Evolutionary conservation across 2,888 invertebrate genomes (phyloP), one percentile per base, ranked within the genome.

Genomic region (Ditula angustiorana): DNA sequence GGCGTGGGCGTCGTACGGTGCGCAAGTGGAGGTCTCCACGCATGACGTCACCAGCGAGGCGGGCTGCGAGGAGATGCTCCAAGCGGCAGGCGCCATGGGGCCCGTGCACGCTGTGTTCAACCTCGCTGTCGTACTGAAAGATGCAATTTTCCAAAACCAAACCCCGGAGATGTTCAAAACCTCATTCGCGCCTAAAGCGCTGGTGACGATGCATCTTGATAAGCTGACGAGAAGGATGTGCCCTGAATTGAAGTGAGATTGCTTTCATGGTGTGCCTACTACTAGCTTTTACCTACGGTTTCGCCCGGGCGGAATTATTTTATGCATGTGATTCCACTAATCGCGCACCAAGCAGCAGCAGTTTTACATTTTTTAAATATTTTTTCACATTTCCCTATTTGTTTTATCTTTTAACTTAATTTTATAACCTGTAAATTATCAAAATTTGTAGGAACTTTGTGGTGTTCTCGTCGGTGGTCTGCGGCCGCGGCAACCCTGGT

Each of bases 401-500:
- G n/a, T n/a, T n/a, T n/a, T n/a, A n/a, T n/a, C n/a, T n/a, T n/a
- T n/a, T n/a, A n/a, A n/a, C n/a, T n/a, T n/a, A n/a, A n/a, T n/a
- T n/a, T n/a, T n/a, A n/a, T n/a, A n/a, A n/a, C n/a, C n/a, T n/a
- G n/a, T n/a, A n/a, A n/a, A n/a, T n/a, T n/a, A n/a, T 26, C 26
- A 26, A 5, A 5, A 3, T 41, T 10, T 8, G 2, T 74, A 94
- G 95, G 76, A 94, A 96, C 88, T 98, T 98, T 83, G 98, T 98
- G 0, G 95, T 97, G 19, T 98, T 98, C 90, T 98, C 98, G 0
- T 98, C 98, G 19, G 97, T 98, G 5, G 96, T 97, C 0, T 98
- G 98, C 81, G 98, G 98, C 13, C 94, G 98, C 23, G 98, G 98
- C 72, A 98, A 98, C 85, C 95, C 96, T 4, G 98, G 98, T 0